Evolutionary conservation across 92 coral and sea anemone genomes (phyloP).

Genomic region (Palythoa heliodiscus): DNA sequence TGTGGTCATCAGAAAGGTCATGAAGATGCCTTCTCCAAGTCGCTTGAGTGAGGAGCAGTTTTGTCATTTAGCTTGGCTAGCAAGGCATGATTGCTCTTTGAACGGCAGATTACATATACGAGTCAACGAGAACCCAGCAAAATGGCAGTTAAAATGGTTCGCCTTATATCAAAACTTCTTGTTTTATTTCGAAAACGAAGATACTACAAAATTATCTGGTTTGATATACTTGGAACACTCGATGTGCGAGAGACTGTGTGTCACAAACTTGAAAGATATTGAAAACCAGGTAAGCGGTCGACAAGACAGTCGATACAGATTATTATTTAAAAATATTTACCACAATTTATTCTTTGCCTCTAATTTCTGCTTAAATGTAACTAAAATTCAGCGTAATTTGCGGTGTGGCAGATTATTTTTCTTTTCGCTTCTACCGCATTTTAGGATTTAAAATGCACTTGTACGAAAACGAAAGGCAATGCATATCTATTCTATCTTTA

Average conservation of each 20-base stretch:
- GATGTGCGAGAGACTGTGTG: constrained; percentile 78
- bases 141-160: constrained; percentile 89
- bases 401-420: background rate
- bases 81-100: constrained; percentile 72
- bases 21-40: constrained; percentile 77
- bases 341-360: background rate
- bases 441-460: background rate
- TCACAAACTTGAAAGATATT: constrained; percentile 81
- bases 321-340: background rate
- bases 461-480: background rate
- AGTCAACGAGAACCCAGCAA: constrained; percentile 75
- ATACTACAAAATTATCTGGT: constrained; percentile 82
- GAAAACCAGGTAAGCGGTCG: constrained; percentile 77
- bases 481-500: constrained; percentile 29
- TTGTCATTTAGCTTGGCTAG: constrained; percentile 71
- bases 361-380: constrained; percentile 29
- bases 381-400: background rate
- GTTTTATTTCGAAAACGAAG: constrained; percentile 87
- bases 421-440: background rate
- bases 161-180: constrained; percentile 91
- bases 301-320: background rate
- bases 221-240: constrained; percentile 88
- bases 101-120: constrained; percentile 74
- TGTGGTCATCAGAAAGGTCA: background rate
- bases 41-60: constrained; percentile 83